Evolutionary conservation across 1,140 invertebrate genomes (phyloP), one percentile per base, ranked within the genome.

Genomic region (Coelopa frigida): DNA sequence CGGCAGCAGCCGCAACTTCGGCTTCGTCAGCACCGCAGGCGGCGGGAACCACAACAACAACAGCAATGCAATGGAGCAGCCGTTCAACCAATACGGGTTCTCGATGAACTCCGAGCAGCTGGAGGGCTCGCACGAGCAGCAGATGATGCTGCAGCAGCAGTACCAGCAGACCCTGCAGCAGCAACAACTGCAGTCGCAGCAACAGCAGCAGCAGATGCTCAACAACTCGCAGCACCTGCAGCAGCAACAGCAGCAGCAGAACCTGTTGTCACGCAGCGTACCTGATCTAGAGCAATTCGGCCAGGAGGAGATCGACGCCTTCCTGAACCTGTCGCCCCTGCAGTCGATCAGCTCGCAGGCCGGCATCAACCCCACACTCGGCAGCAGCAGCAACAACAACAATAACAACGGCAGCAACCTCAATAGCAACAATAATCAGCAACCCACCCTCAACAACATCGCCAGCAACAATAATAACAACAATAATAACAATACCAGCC

Each of bases 21-120:
- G 58, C 37, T 66, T 61, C 17, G 37, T 40, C 8, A 39, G 54
- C 51, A 66, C 57, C 22, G 47, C 58, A 0, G 3, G 50, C 3
- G 44, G 29, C 5, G 50, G 62, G 2, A 57, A 42, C 12, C 50
- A 55, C 8, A 55, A 59, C 37, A 65, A 59, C 17, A 38, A 42
- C 8, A 39, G 54, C 51, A 66, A 59, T 23, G 47, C 58, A 0
- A 58, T 66, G 6, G 56, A 65, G 39, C 62, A 58, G 26, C 62
- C 65, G 24, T 66, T 66, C 12, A 66, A 65, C 56, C 62, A 66
- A 29, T 66, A 62, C 35, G 62, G 62, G 4, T 66, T 66, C 7
- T 58, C 62, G 0, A n/a, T 66, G 23, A 49, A 49, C 21, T 22
- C 47, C 7, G 47, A 49, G 42, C 42, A 44, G n/a, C 26, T 44